These are phyloP conservation scores for Oxyruncus cristatus DNA, from an alignment of 2,113 vertebrate genomes.

Conservation along the genomic window DNA sequence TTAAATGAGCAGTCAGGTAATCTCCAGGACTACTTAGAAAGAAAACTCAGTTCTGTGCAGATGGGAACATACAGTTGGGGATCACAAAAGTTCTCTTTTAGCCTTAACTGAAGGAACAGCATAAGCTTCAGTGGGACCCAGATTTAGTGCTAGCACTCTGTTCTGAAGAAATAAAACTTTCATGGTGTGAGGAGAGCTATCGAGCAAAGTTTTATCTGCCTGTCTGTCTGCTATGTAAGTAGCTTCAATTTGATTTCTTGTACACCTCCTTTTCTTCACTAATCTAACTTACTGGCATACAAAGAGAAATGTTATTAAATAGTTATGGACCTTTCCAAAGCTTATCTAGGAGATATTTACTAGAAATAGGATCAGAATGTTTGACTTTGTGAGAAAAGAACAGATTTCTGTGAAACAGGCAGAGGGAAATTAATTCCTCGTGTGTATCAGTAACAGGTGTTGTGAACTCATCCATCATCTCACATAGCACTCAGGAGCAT, in stretches of 20 bases:
- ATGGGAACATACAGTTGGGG: neutral
- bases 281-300: neutral
- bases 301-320: slow-evolving; percentile 59
- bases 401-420: slow-evolving; percentile 72
- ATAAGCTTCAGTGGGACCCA: neutral
- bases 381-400: slow-evolving; percentile 76
- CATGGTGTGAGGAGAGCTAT: neutral
- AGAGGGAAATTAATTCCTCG: slow-evolving; percentile 10
- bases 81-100: neutral
- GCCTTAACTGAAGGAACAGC: neutral
- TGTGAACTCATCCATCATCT: slow-evolving; percentile 41
- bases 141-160: neutral
- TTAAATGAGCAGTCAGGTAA: neutral
- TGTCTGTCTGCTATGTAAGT: neutral
- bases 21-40: neutral
- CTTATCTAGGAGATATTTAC: slow-evolving; percentile 71
- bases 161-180: neutral
- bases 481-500: neutral
- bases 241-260: neutral
- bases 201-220: neutral
- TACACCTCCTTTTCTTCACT: neutral
- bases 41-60: neutral
- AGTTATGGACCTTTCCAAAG: slow-evolving; percentile 70
- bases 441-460: slow-evolving; percentile 65
- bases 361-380: slow-evolving; percentile 48